Conservation (phyloP, 2,888 invertebrate species). For the Melinaea menophilus region DNA sequence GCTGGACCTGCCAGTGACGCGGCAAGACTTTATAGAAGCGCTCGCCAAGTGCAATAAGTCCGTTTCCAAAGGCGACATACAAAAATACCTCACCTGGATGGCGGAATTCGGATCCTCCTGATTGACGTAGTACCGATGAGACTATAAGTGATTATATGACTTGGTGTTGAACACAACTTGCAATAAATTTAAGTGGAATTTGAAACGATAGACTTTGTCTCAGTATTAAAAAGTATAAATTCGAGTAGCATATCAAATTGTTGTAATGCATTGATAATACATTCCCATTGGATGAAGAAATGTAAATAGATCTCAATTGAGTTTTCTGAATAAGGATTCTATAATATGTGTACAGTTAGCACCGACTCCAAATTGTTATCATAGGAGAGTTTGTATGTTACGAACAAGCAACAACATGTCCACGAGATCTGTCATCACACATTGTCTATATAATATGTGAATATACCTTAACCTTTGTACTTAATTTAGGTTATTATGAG, state of each 20-base stretch:
- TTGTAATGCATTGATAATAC: slow-evolving; percentile 36
- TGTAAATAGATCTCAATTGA: slow-evolving; percentile 35
- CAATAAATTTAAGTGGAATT: slow-evolving; percentile 30
- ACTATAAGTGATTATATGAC: slow-evolving; percentile 15
- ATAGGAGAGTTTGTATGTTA: neutral
- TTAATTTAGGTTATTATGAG: slow-evolving; percentile 66
- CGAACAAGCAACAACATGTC: slow-evolving; percentile 7
- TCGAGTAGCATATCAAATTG: slow-evolving; percentile 57
- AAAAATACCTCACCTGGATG: slow-evolving; percentile 99
- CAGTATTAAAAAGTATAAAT: slow-evolving; percentile 66
- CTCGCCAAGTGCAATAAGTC: slow-evolving; percentile 96
- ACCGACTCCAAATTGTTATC: slow-evolving; percentile 9
- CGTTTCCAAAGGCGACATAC: slow-evolving; percentile 95
- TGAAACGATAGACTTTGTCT: slow-evolving; percentile 46
- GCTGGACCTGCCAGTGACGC: slow-evolving; percentile 94
- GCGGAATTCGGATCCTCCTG: slow-evolving; percentile 95
- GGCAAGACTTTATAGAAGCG: slow-evolving; percentile 95
- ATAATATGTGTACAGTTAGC: slow-evolving; percentile 30
- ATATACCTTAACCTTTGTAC: slow-evolving; percentile 62
- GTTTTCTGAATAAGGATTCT: slow-evolving; percentile 37
- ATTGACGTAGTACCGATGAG: slow-evolving; percentile 57
- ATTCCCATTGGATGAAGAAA: slow-evolving; percentile 33
- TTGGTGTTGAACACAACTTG: slow-evolving; percentile 18
- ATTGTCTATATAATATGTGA: slow-evolving; percentile 35
- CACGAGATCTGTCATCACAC: slow-evolving; percentile 49